A percentile compares a stretch with the other conserved stretches of the same genome.
Evolutionary conservation across 2,888 invertebrate genomes (phyloP).

Genomic region (Cecidostiba fungosa): DNA sequence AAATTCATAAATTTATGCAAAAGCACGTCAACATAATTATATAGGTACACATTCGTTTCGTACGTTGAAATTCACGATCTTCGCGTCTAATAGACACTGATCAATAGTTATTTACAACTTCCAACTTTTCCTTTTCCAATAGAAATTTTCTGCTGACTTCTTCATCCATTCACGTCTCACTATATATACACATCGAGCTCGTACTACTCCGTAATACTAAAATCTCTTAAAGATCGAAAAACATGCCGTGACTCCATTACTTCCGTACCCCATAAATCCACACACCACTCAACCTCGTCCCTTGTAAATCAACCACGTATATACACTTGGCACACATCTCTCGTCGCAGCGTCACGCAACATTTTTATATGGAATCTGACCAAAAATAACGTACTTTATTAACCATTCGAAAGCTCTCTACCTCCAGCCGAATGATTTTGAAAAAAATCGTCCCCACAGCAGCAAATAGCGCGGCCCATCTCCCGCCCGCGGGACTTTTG

Average conservation of each 20-base stretch:
- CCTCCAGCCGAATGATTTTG: background rate
- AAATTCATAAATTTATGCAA: background rate
- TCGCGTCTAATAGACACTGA: background rate
- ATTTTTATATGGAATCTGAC: background rate
- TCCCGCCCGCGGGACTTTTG: background rate
- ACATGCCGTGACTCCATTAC: constrained; percentile 32
- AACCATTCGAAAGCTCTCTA: background rate
- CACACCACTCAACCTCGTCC: background rate
- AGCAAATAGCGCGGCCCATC: background rate
- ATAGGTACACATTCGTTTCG: too few species aligned
- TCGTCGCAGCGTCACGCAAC: background rate
- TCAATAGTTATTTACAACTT: background rate
- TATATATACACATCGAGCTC: background rate
- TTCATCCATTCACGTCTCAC: background rate
- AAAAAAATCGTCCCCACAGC: constrained; percentile 1
- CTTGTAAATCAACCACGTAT: constrained; percentile 41
- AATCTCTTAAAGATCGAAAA: constrained; percentile 24
- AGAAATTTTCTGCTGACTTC: constrained; percentile 1
- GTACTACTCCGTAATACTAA: background rate
- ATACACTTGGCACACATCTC: background rate
- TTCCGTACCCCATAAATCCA: constrained; percentile 25
- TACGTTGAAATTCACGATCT: too few species aligned
- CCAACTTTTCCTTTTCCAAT: background rate
- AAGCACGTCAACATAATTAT: too few species aligned
- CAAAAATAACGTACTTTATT: constrained; percentile 8